Base-by-base conservation (phyloP, 2,888 invertebrate species). In the Podotricha telesiphe region DNA sequence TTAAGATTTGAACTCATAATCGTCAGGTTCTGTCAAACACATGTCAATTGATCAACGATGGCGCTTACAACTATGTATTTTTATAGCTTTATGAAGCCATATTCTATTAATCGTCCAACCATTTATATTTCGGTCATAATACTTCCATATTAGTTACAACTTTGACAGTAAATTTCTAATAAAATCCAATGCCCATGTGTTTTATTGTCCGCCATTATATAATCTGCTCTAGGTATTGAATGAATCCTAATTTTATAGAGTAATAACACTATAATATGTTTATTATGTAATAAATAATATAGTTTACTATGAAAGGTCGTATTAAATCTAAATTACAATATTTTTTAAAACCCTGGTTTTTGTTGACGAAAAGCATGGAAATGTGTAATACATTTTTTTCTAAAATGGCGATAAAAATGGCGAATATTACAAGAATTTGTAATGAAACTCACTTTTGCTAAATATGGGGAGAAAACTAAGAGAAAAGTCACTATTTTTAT, bases 161-260 rank as follows among this genome's bases (percentile, higher is more conserved):
- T 20, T 65, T 56, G 61, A 55, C 62, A 69, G 55, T 62, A 65
- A 65, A 69, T 37, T 42, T 61, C 47, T 40, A 69, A 70, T 70
- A 70, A 66, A 70, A 70, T 28, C 17, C n/a, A 48, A 62, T 48
- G 37, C 48, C 62, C 10, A 62, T 34, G 37, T 50, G 37, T 50
- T 48, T 62, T 62, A 37, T 62, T 37, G 48, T 48, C 47, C 37
- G 62, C 19, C 19, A 34, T 62, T 34, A 62, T 48, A 50, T 62
- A 62, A 62, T 50, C 37, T 48, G 15, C 37, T 62, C 48, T 59
- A 22, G 5, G n/a, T 45, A 22, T 58, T 15, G n/a, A 22, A 10
- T n/a, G n/a, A 58, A 58, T 22, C n/a, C 8, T 8, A 10, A 20
- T 20, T 22, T 58, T 42, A 42, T 45, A 22, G 58, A 42, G 20